Base-by-base conservation (phyloP, 2,888 invertebrate species). In the Xestia c-nigrum region DNA sequence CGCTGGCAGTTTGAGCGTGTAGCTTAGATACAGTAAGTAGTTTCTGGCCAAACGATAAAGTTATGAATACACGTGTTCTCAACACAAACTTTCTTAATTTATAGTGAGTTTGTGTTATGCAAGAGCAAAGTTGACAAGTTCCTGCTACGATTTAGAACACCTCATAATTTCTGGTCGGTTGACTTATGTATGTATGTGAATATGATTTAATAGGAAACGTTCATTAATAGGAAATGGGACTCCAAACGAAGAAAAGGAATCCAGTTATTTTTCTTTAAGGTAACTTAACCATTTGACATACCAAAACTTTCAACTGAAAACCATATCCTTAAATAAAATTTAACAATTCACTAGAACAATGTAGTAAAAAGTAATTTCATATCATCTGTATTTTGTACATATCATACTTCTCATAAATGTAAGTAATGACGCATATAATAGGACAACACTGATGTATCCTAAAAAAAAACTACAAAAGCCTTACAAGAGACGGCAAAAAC, bases 81-180 rank as follows among this genome's bases (percentile, higher is more conserved):
- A 7, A n/a, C 40, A 19, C 40, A 40, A 81, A 85, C 77, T 85
- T 82, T 83, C 64, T 71, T 77, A 14, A 85, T 82, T 67, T 65
- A 76, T 46, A 69, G 67, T 52, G 52, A 85, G 75, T 81, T 66
- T 46, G 38, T 57, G n/a, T 50, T 63, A 19, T 43, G 66, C 38
- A 21, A 50, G 63, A 46, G 14, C n/a, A 38, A 57, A 85, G 61
- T 69, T 63, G 50, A 50, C 40, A 21, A 81, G 81, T 85, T 80
- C 52, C 57, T 52, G 24, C 7, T 31, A 43, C 24, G 57, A 68
- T 67, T 67, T 57, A 55, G 40, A 19, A 66, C 38, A 66, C 24
- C 31, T 78, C 40, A 38, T 70, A 19, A 38, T 38, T 46, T 78
- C 16, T 43, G 24, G 31, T 3, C 4, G 3, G 6, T 5, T 69